phyloP scores from a whole-genome alignment of 2,888 invertebrate species.

The Orthosia gracilis region DNA sequence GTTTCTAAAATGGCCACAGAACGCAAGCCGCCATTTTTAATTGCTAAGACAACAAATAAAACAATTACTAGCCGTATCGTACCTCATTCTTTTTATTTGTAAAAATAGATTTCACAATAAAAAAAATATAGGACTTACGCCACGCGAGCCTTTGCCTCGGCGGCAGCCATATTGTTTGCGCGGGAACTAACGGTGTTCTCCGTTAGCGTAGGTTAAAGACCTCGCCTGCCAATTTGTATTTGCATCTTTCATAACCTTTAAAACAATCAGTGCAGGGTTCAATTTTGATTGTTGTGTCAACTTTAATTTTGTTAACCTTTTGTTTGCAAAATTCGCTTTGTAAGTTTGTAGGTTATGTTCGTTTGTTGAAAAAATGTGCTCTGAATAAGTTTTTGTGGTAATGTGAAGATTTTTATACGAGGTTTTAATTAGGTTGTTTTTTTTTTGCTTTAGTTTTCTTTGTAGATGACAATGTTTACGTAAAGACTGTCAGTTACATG shows the following conservation, averaged over 20 bases:
- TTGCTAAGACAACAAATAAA: slow-evolving; percentile 46
- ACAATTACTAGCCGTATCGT: slow-evolving; percentile 32
- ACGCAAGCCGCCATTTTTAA: slow-evolving; percentile 27
- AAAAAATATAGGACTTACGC: slow-evolving; percentile 67
- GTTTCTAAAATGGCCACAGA: background rate
- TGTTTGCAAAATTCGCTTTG: slow-evolving; percentile 66
- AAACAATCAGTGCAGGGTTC: slow-evolving; percentile 49
- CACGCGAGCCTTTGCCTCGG: slow-evolving; percentile 64
- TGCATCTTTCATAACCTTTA: slow-evolving; percentile 54
- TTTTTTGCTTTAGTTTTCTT: slow-evolving; percentile 1
- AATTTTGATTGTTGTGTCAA: slow-evolving; percentile 55
- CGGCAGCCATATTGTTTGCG: slow-evolving; percentile 78
- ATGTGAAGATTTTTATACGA: slow-evolving; percentile 21
- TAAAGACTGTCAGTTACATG: background rate
- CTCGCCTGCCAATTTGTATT: slow-evolving; percentile 64
- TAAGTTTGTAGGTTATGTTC: slow-evolving; percentile 63
- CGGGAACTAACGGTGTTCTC: slow-evolving; percentile 78
- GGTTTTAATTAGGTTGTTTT: slow-evolving; percentile 30
- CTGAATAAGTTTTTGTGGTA: slow-evolving; percentile 46
- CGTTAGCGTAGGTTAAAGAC: slow-evolving; percentile 77
- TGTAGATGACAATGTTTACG: background rate
- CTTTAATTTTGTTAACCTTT: slow-evolving; percentile 61
- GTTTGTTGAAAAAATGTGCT: slow-evolving; percentile 50
- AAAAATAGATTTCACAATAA: slow-evolving; percentile 47
- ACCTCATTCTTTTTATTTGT: slow-evolving; percentile 42